Conservation (phyloP, 1,140 invertebrate species). For the Heliconius congener region DNA sequence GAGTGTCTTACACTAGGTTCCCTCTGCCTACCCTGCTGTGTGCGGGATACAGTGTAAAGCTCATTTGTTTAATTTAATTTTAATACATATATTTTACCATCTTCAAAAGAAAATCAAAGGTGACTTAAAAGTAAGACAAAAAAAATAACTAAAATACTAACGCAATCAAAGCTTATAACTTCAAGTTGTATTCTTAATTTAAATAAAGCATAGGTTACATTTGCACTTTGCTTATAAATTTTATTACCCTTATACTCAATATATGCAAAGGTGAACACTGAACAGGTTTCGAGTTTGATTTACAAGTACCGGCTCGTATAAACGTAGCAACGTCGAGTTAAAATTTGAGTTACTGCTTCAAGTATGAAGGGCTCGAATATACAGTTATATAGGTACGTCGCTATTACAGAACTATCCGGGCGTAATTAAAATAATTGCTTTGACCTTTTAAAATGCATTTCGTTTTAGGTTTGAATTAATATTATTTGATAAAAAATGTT, state of each 20-base stretch:
- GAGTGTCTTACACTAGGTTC: no score
- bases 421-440: constrained; percentile 32
- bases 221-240: constrained; percentile 48
- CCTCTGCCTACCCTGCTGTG: no score
- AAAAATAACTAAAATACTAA: neutral
- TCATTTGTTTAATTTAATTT: no score
- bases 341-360: constrained; percentile 47
- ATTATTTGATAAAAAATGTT: neutral
- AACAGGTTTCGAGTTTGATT: constrained; percentile 54
- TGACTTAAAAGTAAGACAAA: neutral
- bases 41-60: no score
- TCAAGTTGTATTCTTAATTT: constrained; percentile 29
- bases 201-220: constrained; percentile 35
- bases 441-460: constrained; percentile 21
- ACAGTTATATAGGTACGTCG: neutral
- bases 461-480: constrained; percentile 2
- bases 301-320: constrained; percentile 49
- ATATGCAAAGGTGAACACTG: constrained; percentile 51
- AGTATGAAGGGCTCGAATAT: constrained; percentile 39
- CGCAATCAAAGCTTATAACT: neutral
- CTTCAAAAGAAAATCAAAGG: neutral
- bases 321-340: constrained; percentile 47
- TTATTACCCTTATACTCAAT: constrained; percentile 48
- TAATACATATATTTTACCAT: no score
- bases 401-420: constrained; percentile 29